Percentiles rank a stretch among this genome's conserved stretches.
phyloP scores from a whole-genome alignment of 2,113 vertebrate genomes.

The Eretmochelys imbricata region DNA sequence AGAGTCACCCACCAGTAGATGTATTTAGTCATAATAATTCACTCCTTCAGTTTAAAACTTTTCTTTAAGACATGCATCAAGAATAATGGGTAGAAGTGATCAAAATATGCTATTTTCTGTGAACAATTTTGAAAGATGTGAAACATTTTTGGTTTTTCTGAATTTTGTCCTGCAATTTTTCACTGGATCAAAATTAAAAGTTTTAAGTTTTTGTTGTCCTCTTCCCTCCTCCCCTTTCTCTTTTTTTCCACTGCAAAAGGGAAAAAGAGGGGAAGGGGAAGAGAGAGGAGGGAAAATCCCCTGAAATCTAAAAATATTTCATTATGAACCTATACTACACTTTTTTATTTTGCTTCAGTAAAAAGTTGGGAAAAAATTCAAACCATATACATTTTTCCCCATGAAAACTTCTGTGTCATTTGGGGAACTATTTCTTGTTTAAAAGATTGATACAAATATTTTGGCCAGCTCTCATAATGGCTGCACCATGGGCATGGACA shows the following conservation, averaged over 20 bases:
- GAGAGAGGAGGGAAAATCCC: background rate
- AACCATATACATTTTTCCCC: background rate
- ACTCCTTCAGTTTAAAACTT: background rate
- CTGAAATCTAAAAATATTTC: rapidly evolving
- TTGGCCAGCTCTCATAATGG: background rate
- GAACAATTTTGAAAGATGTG: background rate
- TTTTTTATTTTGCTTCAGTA: background rate
- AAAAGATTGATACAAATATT: background rate
- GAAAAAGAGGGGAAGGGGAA: background rate
- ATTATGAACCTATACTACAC: rapidly evolving
- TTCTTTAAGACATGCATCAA: background rate
- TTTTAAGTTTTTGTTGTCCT: background rate
- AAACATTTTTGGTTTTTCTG: background rate
- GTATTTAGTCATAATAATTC: background rate
- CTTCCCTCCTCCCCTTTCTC: background rate
- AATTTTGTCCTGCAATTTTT: background rate
- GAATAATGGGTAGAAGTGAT: background rate
- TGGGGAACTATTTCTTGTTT: background rate
- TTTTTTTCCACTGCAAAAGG: background rate
- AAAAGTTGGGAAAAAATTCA: background rate
- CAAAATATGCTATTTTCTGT: background rate
- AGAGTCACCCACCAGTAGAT: background rate
- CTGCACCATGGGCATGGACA: rapidly evolving
- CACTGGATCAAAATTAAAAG: background rate
- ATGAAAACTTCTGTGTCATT: rapidly evolving